These are phyloP conservation scores for Psylliodes chrysocephalus DNA, from an alignment of 2,888 invertebrate genomes.

Conservation along the genomic window DNA sequence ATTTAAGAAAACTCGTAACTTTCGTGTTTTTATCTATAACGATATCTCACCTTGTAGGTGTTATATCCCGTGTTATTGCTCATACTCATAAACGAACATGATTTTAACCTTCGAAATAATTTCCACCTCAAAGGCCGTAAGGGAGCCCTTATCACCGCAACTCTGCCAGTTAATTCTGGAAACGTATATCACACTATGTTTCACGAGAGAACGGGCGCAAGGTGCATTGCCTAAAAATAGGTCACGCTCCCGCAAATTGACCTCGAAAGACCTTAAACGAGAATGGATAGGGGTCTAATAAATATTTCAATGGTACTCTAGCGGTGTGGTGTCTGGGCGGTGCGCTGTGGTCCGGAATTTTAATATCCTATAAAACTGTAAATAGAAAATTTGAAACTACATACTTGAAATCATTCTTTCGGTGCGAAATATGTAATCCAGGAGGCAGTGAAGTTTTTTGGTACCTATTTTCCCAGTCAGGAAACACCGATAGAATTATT, in stretches of 20 bases:
- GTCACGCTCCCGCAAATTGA: constrained; percentile 18
- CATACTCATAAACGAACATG: background rate
- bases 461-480: too few species aligned
- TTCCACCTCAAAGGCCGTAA: background rate
- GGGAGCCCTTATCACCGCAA: background rate
- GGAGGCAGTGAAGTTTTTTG: too few species aligned
- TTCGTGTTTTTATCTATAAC: too few species aligned
- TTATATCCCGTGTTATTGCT: too few species aligned
- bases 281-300: background rate
- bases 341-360: background rate
- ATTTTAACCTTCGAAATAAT: background rate
- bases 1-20: too few species aligned
- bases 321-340: constrained; percentile 12
- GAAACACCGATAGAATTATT: too few species aligned
- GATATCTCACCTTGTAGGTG: too few species aligned
- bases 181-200: background rate
- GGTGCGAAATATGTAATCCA: too few species aligned
- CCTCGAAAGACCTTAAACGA: too few species aligned
- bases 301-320: constrained; percentile 17
- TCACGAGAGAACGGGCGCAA: background rate
- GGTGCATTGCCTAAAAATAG: constrained; percentile 4
- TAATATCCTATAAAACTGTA: too few species aligned
- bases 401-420: too few species aligned
- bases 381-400: too few species aligned
- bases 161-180: background rate